Conservation (phyloP, 2,888 invertebrate genomes). For the Meganola albula region DNA sequence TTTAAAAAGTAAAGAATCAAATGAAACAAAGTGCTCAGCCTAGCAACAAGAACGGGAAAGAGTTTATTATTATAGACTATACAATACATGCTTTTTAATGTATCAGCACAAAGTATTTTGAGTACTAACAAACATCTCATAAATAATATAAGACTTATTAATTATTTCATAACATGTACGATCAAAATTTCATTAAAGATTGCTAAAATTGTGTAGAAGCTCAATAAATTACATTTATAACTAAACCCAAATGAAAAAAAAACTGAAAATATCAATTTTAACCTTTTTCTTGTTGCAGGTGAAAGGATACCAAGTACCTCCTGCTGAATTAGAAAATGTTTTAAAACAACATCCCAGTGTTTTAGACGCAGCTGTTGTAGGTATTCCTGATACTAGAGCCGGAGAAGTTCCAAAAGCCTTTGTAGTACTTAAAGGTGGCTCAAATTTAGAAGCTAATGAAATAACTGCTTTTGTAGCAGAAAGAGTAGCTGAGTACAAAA, state of each 20-base stretch:
- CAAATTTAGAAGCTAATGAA: slow-evolving; percentile 65
- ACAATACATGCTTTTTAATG: too few relatives aligned
- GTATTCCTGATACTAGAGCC: slow-evolving; percentile 79
- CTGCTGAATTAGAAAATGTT: slow-evolving; percentile 89
- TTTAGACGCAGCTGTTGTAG: slow-evolving; percentile 88
- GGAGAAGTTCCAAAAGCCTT: slow-evolving; percentile 89
- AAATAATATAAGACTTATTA: too few relatives aligned
- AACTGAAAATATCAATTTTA: neutral
- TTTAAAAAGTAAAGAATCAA: too few relatives aligned
- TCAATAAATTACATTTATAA: too few relatives aligned
- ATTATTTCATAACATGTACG: too few relatives aligned
- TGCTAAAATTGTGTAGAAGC: too few relatives aligned
- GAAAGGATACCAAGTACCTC: slow-evolving; percentile 86
- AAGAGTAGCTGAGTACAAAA: slow-evolving; percentile 85
- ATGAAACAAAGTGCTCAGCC: too few relatives aligned
- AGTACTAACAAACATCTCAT: too few relatives aligned
- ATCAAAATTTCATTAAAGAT: too few relatives aligned
- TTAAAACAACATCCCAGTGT: slow-evolving; percentile 84
- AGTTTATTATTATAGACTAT: too few relatives aligned
- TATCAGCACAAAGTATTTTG: too few relatives aligned
- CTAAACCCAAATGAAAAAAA: neutral
- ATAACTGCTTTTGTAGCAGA: slow-evolving; percentile 78
- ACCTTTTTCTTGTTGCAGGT: slow-evolving; percentile 64
- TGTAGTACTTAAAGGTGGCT: slow-evolving; percentile 75
- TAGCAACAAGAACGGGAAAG: too few relatives aligned